Conservation (phyloP, 2,113 vertebrate species). For the Corythoichthys intestinalis region DNA sequence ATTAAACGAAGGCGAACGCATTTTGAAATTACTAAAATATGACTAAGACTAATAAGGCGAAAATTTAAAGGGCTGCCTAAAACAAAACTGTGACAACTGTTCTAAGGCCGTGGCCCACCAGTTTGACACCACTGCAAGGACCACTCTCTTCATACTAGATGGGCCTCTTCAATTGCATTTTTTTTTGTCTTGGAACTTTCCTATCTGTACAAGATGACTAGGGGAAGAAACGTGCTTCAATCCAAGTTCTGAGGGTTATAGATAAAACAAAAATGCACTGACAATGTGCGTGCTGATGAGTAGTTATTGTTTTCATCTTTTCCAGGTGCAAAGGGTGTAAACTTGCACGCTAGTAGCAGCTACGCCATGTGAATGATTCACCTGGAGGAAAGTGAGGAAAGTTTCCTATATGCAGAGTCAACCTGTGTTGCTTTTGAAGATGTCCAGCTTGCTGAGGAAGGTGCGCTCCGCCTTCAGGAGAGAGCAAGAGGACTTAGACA, state of each 20-base stretch:
- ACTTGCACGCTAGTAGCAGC: not conserved
- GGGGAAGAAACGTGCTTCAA: not conserved
- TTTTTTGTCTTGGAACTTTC: too few relatives aligned
- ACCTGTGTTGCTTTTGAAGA: constrained; percentile 30
- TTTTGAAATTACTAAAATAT: too few relatives aligned
- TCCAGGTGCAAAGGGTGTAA: constrained; percentile 14
- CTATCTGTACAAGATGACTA: not conserved
- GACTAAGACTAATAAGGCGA: too few relatives aligned
- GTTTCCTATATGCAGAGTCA: not conserved
- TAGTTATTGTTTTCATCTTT: constrained; percentile 1
- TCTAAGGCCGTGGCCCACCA: too few relatives aligned
- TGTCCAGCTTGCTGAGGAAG: constrained; percentile 79
- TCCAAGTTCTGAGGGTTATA: not conserved
- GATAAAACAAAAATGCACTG: too few relatives aligned
- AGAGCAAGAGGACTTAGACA: constrained; percentile 61
- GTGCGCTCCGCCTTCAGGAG: constrained; percentile 76
- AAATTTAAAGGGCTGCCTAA: too few relatives aligned
- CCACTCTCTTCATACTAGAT: too few relatives aligned
- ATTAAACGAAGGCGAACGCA: too few relatives aligned
- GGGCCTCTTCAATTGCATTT: too few relatives aligned
- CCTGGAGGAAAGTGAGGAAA: not conserved
- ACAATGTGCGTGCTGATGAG: not conserved
- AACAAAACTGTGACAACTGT: too few relatives aligned
- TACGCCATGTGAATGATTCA: constrained; percentile 37
- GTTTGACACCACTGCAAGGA: too few relatives aligned